phyloP scores from a whole-genome alignment of 30 jellyfish, hydroid and myxozoan genomes.

The Turritopsis dohrnii region DNA sequence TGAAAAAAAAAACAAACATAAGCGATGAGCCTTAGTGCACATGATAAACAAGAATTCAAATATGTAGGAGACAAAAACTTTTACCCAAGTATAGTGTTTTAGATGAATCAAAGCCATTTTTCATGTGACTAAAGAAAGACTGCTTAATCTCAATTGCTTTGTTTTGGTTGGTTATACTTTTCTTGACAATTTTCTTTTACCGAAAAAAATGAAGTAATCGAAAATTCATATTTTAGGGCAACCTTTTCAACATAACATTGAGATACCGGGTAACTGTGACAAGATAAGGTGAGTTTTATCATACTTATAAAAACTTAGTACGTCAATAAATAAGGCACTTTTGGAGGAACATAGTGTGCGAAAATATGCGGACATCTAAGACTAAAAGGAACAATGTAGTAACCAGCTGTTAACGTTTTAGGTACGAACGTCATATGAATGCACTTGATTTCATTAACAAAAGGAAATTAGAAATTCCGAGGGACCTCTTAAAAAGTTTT shows the following conservation, averaged over 20 bases:
- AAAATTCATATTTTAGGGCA: background rate
- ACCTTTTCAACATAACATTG: slow-evolving; percentile 3
- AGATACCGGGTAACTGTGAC: background rate
- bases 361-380: background rate
- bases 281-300: background rate
- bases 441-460: background rate
- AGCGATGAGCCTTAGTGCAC: background rate
- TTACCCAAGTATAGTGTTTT: slow-evolving; percentile 1
- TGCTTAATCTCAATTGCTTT: background rate
- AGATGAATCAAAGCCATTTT: background rate
- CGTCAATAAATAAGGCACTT: no score
- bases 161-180: no score
- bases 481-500: background rate
- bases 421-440: background rate
- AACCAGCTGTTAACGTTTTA: background rate
- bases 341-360: background rate
- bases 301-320: no score
- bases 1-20: background rate
- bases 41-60: background rate
- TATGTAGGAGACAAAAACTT: background rate
- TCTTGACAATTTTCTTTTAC: no score
- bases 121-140: background rate
- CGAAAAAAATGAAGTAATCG: background rate
- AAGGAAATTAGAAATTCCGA: background rate
- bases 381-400: background rate